Percentiles rank a stretch among this genome's conserved stretches.
phyloP scores from a whole-genome alignment of 1,140 invertebrate genomes.

The Scaptomyza graminum region DNA sequence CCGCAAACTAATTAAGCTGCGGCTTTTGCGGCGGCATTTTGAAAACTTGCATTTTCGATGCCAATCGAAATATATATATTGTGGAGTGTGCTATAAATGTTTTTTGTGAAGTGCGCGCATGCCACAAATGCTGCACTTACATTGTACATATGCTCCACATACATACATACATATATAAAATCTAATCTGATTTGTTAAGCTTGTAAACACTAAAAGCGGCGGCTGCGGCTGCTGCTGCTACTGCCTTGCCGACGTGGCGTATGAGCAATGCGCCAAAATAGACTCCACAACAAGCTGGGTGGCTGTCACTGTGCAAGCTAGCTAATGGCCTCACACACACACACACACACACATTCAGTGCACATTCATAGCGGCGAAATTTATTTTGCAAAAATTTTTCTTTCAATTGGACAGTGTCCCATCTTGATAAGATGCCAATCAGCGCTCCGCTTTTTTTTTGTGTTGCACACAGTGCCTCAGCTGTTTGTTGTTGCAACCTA shows the following conservation, averaged over 20 bases:
- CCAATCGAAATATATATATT: conserved; percentile 68
- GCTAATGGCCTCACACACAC: conserved; percentile 38
- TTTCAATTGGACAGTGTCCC: conserved; percentile 81
- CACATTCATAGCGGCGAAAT: conserved; percentile 61
- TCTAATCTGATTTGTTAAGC: conserved; percentile 70
- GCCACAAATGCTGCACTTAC: too few species aligned
- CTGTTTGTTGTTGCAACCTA: conserved; percentile 2
- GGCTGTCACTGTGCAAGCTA: conserved; percentile 29
- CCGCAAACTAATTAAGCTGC: conserved; percentile 70
- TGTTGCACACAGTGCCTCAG: background rate
- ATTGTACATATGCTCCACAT: conserved; percentile 28
- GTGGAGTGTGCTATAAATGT: conserved; percentile 51
- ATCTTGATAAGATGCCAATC: conserved; percentile 83
- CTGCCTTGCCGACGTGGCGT: conserved; percentile 43
- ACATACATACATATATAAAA: conserved; percentile 28
- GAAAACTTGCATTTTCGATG: conserved; percentile 46
- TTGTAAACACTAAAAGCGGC: conserved; percentile 39
- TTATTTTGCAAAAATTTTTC: conserved; percentile 77
- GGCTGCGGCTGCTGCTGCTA: background rate
- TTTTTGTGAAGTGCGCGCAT: too few species aligned
- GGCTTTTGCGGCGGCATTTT: conserved; percentile 33
- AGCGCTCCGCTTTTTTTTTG: conserved; percentile 62
- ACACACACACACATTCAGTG: conserved; percentile 14
- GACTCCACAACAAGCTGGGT: conserved; percentile 65
- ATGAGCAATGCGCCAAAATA: conserved; percentile 52